Evolutionary conservation across 2,797 vertebrate genomes (phyloP), one percentile per base, ranked within the genome.

Genomic region (Otus scops): DNA sequence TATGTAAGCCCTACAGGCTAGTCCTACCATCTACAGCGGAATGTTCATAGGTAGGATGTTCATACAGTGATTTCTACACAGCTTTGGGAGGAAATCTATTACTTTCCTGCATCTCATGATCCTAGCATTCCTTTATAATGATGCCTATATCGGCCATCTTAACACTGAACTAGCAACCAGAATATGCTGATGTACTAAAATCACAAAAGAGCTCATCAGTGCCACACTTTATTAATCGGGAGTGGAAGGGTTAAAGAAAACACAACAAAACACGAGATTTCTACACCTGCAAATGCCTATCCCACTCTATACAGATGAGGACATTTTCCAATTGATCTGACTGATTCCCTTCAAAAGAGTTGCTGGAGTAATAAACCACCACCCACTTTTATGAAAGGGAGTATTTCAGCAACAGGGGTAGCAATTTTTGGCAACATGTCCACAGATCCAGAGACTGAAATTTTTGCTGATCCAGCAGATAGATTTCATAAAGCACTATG

Each of bases 341-440:
- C 43, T 39, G 36, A 89, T 41, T 9, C 20, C 91, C 79, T 83
- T 91, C 84, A 91, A 92, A 96, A 93, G 87, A 79, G 70, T 24
- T 75, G 47, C 73, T 50, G 26, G 18, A 92, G 21, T 51, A 85
- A 83, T 65, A 85, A 94, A 83, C 68, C 20, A 41, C 54, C 47
- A 86, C 16, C 23, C 38, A 45, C 34, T 19, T 78, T 26, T 75
- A 95, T 88, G 65, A 96, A 93, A 92, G 54, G 76, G 91, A 95
- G 68, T 96, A 89, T 85, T 94, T 92, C 73, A 92, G 76, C 73
- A 96, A 68, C 57, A 83, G 22, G 23, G 61, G 60, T 38, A 92
- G 51, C 38, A 47, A 53, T 83, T 91, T 69, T 85, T 77, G 82
- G 91, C 68, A 74, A 17, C 45, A 27, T 17, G 2, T 61, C 71